Evolutionary conservation across 2,797 vertebrate species (phyloP), one percentile per base, ranked within the genome.

Genomic region (Adrianichthys oophorus): DNA sequence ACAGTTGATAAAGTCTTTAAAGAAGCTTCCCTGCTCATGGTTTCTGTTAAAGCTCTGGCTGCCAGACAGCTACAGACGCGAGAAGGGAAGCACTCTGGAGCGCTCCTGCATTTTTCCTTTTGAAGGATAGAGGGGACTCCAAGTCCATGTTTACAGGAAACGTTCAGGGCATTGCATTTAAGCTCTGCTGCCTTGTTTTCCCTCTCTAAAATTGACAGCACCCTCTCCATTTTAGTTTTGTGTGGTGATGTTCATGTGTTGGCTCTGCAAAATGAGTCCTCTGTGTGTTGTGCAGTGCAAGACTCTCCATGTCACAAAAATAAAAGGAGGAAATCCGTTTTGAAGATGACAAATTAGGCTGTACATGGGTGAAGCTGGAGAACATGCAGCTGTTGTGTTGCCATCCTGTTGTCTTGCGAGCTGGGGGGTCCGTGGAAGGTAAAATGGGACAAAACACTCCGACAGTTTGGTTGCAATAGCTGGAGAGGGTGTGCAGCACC

Each of bases 1-100:
- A 89, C 91, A 94, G 91, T 93, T 94, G 95, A 95, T 94, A 93
- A 94, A 95, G 93, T 93, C 93, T 96, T 91, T 86, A 94, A 94
- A 94, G 91, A 92, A 90, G 92, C 88, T 64, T 85, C 80, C 82
- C 88, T 90, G 93, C 92, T 95, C 86, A 92, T 94, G 91, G 87
- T 93, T 94, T 88, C 88, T 91, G 87, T 89, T 91, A 92, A 94
- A 92, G 88, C 90, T 87, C 86, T 74, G 83, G 82, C 73, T 82
- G 62, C 76, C 78, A 79, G 79, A 83, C 80, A 60, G 52, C 70
- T 68, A 52, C 72, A 77, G 60, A 51, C 48, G 0, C 6, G 48
- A 62, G 46, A 55, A 57, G 18, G 40, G 59, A 52, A 57, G 49
- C 62, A 68, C 57, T 63, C 17, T 15, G 47, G 26, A 56, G 63